Evolutionary conservation across 2,113 vertebrate genomes (phyloP), one percentile per base, ranked within the genome.

Genomic region (Clarias magur): DNA sequence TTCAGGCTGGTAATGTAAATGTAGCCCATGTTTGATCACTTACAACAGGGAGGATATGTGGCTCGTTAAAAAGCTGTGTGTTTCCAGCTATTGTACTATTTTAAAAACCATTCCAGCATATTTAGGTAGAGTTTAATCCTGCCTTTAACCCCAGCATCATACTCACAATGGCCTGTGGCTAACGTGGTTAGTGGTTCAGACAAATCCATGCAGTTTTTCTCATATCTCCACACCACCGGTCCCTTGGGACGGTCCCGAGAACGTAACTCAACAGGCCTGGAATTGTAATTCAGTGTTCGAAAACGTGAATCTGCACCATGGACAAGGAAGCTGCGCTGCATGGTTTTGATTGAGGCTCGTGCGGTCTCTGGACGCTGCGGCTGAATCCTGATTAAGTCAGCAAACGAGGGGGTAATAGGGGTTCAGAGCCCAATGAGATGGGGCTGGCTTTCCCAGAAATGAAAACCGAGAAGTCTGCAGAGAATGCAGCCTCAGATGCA

Each of bases 381-480:
- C 92, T 89, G 88, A 93, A 92, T 94, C 89, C 89, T 94, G 92
- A 93, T 94, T 93, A 91, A 93, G 92, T 93, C 88, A 91, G 88
- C 92, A 92, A 94, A 94, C 87, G 27, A 86, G 85, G 88, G 91
- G 89, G 87, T 87, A 83, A 85, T 82, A 85, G 90, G 88, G 87
- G 92, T 72, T 86, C 89, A 90, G 89, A 91, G 93, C 85, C 92
- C 93, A 89, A 92, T 90, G 92, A 93, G 92, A 93, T 92, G 92
- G 92, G 91, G 91, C 91, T 93, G 91, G 87, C 88, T 94, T 95
- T 95, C 93, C 93, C 93, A 93, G 94, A 94, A 95, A 94, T 92
- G 92, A 92, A 93, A 94, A 93, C 48, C 91, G 88, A 92, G 92
- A 92, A 88, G 92, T 92, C 93, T 94, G 92, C 88, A 90, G 42